phyloP scores from a whole-genome alignment of 2,888 invertebrate species.

The Drosophila rubida region DNA sequence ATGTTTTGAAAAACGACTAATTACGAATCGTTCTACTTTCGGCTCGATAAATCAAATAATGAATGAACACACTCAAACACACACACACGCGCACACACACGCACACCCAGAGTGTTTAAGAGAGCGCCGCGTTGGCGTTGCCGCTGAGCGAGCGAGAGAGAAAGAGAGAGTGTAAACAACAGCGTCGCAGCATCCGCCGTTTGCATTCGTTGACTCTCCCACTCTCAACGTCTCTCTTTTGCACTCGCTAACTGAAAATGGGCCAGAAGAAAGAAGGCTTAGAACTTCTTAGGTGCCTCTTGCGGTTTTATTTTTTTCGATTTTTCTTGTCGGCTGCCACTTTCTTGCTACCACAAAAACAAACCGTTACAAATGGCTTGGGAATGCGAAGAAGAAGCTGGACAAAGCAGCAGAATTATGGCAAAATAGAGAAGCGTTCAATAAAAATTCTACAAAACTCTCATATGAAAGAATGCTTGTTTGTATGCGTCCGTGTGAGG shows the following conservation, averaged over 20 bases:
- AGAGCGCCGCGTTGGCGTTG: constrained; percentile 9
- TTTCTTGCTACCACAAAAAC: constrained; percentile 50
- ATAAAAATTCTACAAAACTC: constrained; percentile 39
- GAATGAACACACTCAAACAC: constrained; percentile 56
- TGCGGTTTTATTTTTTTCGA: constrained; percentile 24
- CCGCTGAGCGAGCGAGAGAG: constrained; percentile 25
- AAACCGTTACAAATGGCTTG: constrained; percentile 69
- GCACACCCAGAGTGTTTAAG: not conserved
- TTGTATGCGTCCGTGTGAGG: not conserved
- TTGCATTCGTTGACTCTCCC: not conserved
- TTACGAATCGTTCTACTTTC: constrained; percentile 62
- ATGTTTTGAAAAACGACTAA: constrained; percentile 36
- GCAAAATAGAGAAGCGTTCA: constrained; percentile 41
- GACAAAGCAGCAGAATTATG: constrained; percentile 36
- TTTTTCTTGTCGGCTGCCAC: constrained; percentile 2
- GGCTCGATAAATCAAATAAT: constrained; percentile 69
- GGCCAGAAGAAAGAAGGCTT: constrained; percentile 37
- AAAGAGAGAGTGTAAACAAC: constrained; percentile 53
- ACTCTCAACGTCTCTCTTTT: constrained; percentile 1
- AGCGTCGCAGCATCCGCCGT: constrained; percentile 44
- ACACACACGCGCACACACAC: constrained; percentile 9
- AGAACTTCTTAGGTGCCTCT: constrained; percentile 41
- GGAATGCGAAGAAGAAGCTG: constrained; percentile 46
- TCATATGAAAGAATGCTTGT: not conserved
- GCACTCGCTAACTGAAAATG: constrained; percentile 25